These are phyloP conservation scores for Acrocephalus scirpaceus DNA, from an alignment of 2,797 vertebrate genomes.

Conservation along the genomic window DNA sequence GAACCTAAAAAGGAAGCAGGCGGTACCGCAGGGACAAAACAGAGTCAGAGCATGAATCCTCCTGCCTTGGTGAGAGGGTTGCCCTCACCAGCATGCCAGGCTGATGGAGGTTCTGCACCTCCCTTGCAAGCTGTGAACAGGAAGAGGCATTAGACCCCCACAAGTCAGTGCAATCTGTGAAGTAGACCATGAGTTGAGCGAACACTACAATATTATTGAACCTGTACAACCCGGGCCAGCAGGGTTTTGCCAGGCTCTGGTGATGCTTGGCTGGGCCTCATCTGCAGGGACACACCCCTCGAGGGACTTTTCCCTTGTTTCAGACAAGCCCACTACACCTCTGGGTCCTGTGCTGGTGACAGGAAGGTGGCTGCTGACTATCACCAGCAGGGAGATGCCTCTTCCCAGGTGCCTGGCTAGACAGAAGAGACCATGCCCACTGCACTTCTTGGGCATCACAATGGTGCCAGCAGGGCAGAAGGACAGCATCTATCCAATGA, in stretches of 20 bases:
- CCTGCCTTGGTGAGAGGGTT: neutral
- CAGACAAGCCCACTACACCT: neutral
- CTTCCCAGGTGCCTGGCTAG: neutral
- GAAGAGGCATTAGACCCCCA: neutral
- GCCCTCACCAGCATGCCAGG: neutral
- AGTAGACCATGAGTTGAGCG: rapidly evolving
- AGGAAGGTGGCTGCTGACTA: neutral
- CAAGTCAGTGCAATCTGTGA: rapidly evolving
- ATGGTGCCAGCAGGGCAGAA: neutral
- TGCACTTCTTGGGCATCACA: neutral
- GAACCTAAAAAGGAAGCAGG: slow-evolving; percentile 49
- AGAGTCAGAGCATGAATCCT: neutral
- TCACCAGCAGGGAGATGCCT: neutral
- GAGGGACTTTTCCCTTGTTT: neutral
- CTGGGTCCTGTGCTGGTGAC: neutral
- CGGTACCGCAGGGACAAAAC: neutral
- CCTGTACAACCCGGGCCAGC: neutral
- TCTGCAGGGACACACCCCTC: neutral
- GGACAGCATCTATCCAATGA: neutral
- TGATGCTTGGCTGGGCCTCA: neutral
- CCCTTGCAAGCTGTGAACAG: rapidly evolving
- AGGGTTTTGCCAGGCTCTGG: neutral
- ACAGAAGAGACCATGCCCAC: neutral
- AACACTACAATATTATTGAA: neutral
- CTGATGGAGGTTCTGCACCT: neutral